These are phyloP conservation scores for Chloroceryle aenea DNA, from an alignment of 2,113 vertebrate species.

Conservation along the genomic window DNA sequence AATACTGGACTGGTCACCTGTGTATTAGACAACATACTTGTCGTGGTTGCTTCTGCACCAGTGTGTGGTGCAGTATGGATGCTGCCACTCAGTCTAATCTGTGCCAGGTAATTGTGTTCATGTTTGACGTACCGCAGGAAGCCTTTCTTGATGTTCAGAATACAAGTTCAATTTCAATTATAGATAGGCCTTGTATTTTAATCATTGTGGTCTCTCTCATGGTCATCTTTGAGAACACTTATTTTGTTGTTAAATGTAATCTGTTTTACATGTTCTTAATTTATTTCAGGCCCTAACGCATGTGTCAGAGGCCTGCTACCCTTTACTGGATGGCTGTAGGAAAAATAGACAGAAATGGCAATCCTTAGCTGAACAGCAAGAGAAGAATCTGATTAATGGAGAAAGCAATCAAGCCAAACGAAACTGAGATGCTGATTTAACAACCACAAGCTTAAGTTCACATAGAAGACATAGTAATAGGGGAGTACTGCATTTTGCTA, in stretches of 20 bases:
- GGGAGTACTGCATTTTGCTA: conserved; percentile 51
- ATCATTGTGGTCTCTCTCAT: background rate
- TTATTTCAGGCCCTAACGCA: conserved; percentile 84
- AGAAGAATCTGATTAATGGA: conserved; percentile 83
- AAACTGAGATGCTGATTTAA: conserved; percentile 59
- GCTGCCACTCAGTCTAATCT: background rate
- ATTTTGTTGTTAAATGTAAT: background rate
- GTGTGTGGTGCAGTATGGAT: background rate
- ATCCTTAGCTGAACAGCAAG: conserved; percentile 87
- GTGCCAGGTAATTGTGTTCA: background rate
- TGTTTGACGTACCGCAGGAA: background rate
- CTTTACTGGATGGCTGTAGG: conserved; percentile 92
- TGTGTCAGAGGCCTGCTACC: conserved; percentile 88
- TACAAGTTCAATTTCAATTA: background rate
- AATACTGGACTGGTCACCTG: background rate
- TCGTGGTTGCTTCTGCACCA: background rate
- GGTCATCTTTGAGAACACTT: background rate
- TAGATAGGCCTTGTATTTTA: background rate
- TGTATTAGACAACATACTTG: background rate
- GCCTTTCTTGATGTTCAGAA: background rate
- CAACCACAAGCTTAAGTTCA: background rate
- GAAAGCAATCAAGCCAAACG: conserved; percentile 74
- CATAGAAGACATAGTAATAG: conserved; percentile 2
- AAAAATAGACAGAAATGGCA: conserved; percentile 94
- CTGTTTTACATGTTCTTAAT: background rate